These are phyloP conservation scores for Drosophila kurseongensis DNA, from an alignment of 1,140 invertebrate species.

Conservation along the genomic window DNA sequence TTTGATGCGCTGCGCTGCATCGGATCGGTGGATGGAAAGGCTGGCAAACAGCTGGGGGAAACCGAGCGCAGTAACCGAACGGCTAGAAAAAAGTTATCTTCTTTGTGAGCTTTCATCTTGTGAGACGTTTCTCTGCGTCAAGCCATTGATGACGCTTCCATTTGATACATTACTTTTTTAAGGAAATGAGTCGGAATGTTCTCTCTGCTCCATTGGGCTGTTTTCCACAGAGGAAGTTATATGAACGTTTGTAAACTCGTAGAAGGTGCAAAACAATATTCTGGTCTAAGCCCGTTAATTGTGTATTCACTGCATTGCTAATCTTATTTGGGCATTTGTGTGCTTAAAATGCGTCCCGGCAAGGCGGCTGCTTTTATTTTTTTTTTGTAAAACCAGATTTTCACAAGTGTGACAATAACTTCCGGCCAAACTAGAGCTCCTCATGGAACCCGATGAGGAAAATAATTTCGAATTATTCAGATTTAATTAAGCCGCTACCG, in stretches of 20 bases:
- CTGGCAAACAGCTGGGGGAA: not conserved
- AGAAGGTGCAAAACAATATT: too few species aligned
- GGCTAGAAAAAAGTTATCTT: slow-evolving; percentile 4
- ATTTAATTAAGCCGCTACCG: slow-evolving; percentile 4
- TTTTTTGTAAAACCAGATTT: slow-evolving; percentile 15
- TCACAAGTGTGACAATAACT: slow-evolving; percentile 11
- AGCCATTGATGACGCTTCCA: not conserved
- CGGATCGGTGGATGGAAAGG: not conserved
- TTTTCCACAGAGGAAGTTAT: not conserved
- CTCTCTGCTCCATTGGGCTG: too few species aligned
- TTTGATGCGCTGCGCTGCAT: not conserved
- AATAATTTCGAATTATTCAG: slow-evolving; percentile 15
- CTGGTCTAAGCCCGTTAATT: not conserved
- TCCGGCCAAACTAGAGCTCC: not conserved
- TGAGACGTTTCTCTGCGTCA: not conserved
- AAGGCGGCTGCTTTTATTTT: not conserved
- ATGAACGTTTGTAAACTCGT: not conserved
- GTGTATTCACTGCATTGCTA: not conserved
- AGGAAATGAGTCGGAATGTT: not conserved
- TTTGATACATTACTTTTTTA: not conserved
- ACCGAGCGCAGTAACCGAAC: not conserved
- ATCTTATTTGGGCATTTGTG: not conserved
- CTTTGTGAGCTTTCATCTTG: slow-evolving; percentile 6
- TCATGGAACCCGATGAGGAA: not conserved
- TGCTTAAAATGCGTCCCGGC: not conserved